A percentile compares a stretch with the other conserved stretches of the same genome.
Conservation (phyloP, 2,797 vertebrate species). For the Euphonia xanthogaster region DNA sequence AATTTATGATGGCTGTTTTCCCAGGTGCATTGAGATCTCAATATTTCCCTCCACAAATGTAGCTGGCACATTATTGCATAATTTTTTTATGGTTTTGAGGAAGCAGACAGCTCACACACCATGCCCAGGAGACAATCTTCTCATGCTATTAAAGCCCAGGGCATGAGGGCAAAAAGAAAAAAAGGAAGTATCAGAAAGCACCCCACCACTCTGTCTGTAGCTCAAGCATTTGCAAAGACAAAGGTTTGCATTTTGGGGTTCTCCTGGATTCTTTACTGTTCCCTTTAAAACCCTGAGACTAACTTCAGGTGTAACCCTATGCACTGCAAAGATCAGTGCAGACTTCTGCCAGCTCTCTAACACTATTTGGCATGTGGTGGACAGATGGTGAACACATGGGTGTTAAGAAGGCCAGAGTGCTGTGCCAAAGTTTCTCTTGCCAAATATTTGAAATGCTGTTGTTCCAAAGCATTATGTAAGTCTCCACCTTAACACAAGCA, state of each 20-base stretch:
- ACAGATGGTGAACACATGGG: slow-evolving; percentile 12
- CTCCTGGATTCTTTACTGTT: not conserved
- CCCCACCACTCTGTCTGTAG: not conserved
- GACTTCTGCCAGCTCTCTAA: not conserved
- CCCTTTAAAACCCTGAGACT: not conserved
- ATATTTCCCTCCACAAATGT: not conserved
- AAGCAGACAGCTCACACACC: not conserved
- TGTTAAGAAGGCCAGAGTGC: not conserved
- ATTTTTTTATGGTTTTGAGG: slow-evolving; percentile 18
- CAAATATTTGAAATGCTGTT: not conserved
- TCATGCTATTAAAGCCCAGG: not conserved
- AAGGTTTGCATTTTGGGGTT: not conserved
- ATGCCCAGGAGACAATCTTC: not conserved
- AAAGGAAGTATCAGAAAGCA: not conserved
- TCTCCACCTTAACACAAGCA: not conserved
- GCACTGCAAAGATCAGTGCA: not conserved
- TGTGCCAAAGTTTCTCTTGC: not conserved
- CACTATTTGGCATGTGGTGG: not conserved
- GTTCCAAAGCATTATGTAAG: not conserved
- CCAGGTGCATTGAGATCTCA: not conserved
- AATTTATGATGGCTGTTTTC: slow-evolving; percentile 7
- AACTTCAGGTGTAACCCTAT: not conserved
- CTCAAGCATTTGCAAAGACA: not conserved
- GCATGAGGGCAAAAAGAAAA: not conserved
- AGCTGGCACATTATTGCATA: not conserved